phyloP scores from a whole-genome alignment of 2,797 vertebrate species.

The Chrosomus eos region DNA sequence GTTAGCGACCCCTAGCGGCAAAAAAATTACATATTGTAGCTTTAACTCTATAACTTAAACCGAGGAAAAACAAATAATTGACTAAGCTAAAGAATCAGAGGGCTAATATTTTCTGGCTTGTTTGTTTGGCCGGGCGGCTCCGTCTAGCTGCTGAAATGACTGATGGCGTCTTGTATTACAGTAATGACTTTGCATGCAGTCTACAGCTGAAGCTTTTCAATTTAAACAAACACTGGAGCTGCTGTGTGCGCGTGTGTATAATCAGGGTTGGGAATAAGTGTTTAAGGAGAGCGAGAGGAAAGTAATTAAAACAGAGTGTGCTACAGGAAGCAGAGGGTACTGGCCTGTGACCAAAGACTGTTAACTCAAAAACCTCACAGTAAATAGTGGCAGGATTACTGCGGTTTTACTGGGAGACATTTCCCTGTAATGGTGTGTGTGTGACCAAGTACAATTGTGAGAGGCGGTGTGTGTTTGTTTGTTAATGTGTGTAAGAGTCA shows the following conservation, averaged over 20 bases:
- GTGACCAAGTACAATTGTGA: background rate
- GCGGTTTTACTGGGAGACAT: conserved; percentile 60
- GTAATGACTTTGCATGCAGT: conserved; percentile 59
- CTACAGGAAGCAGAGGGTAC: conserved; percentile 60
- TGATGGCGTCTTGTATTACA: conserved; percentile 52
- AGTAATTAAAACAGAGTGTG: conserved; percentile 76
- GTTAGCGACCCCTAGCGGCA: too few relatives aligned
- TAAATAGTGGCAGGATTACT: conserved; percentile 64
- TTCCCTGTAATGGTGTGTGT: conserved; percentile 9
- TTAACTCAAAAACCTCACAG: conserved; percentile 59
- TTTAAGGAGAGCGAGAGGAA: conserved; percentile 56
- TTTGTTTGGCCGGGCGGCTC: conserved; percentile 38
- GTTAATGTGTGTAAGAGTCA: conserved; percentile 1
- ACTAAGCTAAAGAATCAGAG: background rate
- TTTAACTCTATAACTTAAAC: background rate
- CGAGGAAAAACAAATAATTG: background rate
- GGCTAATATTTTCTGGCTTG: conserved; percentile 10
- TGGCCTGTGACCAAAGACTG: conserved; percentile 71
- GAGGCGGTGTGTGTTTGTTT: background rate
- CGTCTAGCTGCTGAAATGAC: conserved; percentile 52
- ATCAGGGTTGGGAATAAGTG: conserved; percentile 51
- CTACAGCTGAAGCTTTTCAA: conserved; percentile 49
- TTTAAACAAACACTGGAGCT: conserved; percentile 44
- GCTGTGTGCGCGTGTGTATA: conserved; percentile 34
- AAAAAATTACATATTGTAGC: too few relatives aligned